phyloP scores from a whole-genome alignment of 2,797 vertebrate genomes.

The Ctenopoma kingsleyae region DNA sequence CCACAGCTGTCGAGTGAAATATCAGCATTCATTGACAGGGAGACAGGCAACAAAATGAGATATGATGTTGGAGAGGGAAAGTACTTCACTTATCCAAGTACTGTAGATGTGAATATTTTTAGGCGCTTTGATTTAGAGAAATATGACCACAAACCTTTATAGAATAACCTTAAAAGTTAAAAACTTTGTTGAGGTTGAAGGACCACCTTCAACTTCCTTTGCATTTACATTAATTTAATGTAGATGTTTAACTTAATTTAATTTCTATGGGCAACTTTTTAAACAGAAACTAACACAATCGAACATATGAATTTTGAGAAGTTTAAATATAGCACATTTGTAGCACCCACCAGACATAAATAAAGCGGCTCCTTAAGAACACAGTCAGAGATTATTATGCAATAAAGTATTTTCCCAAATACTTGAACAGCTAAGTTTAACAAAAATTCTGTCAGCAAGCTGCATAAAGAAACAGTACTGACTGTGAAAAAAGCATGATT shows the following conservation, averaged over 20 bases:
- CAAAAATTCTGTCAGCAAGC: too few relatives aligned
- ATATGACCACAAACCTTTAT: slow-evolving; percentile 1
- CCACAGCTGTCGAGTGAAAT: slow-evolving; percentile 27
- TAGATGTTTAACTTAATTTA: not conserved
- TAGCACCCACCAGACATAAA: not conserved
- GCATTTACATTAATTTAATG: slow-evolving; percentile 10
- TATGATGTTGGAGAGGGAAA: slow-evolving; percentile 2
- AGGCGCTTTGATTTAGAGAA: slow-evolving; percentile 8
- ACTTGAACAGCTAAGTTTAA: not conserved
- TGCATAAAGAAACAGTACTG: not conserved
- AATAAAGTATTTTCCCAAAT: slow-evolving; percentile 36
- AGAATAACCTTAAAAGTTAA: slow-evolving; percentile 5
- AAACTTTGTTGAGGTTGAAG: not conserved
- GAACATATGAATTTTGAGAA: slow-evolving; percentile 10
- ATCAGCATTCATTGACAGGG: slow-evolving; percentile 44
- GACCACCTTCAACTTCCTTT: not conserved
- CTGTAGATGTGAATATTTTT: not conserved
- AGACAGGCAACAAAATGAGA: slow-evolving; percentile 44
- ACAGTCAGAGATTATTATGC: slow-evolving; percentile 7
- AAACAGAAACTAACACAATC: slow-evolving; percentile 1
- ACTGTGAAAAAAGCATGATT: not conserved
- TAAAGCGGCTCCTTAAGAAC: slow-evolving; percentile 5
- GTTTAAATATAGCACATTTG: slow-evolving; percentile 16
- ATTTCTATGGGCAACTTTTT: slow-evolving; percentile 7
- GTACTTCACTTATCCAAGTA: slow-evolving; percentile 1